Evolutionary conservation across 2,888 invertebrate species (phyloP).

Genomic region (Megaustenia siamemsis): DNA sequence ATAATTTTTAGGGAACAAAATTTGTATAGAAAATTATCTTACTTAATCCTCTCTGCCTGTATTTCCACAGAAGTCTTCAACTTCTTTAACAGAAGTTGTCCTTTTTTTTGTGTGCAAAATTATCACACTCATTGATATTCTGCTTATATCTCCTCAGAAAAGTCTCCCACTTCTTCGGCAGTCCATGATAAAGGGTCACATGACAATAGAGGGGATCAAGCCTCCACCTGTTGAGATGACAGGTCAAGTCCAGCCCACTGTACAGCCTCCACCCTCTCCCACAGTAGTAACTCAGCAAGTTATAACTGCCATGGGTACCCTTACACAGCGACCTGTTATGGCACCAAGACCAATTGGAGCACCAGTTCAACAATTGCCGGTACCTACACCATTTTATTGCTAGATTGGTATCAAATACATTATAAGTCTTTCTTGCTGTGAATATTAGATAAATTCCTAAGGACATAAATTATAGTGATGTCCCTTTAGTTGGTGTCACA

Average conservation of each 20-base stretch:
- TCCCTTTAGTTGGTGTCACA: no score
- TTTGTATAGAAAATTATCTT: no score
- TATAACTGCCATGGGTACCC: conserved; percentile 44
- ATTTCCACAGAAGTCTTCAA: no score
- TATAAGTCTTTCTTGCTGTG: no score
- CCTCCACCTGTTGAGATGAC: conserved; percentile 84
- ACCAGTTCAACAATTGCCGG: conserved; percentile 39
- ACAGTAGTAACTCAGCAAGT: conserved; percentile 46
- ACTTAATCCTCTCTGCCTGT: no score
- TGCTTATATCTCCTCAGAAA: conserved; percentile 88
- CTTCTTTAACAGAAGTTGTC: no score
- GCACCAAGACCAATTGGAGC: conserved; percentile 32
- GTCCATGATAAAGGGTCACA: conserved; percentile 92
- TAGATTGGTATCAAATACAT: background rate
- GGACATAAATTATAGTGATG: no score
- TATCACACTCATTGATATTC: background rate
- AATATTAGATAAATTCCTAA: no score
- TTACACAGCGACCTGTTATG: conserved; percentile 46
- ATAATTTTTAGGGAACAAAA: no score
- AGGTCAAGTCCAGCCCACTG: background rate
- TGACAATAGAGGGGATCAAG: conserved; percentile 95
- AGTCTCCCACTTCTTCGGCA: conserved; percentile 95
- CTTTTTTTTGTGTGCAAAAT: background rate
- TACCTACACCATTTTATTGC: background rate
- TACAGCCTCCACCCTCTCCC: conserved; percentile 14